phyloP scores from a whole-genome alignment of 1,140 invertebrate species.

The Hermatobates lingyangjiaoensis region DNA sequence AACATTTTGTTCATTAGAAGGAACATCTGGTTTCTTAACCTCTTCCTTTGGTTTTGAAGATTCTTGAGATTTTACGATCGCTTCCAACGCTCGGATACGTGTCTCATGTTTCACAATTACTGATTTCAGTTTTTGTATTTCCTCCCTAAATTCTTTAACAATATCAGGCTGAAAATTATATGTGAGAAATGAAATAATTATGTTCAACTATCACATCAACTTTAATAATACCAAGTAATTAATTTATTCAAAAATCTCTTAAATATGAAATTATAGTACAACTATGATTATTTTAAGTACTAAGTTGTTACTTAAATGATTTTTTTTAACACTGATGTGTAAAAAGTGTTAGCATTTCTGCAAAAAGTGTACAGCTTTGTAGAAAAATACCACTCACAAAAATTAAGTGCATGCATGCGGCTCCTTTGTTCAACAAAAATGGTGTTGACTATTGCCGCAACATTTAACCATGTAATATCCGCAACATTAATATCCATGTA shows the following conservation, averaged over 20 bases:
- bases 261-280: not conserved
- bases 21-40: not conserved
- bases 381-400: no score
- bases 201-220: not conserved
- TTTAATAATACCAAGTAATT: not conserved
- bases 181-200: not conserved
- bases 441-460: no score
- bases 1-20: constrained; percentile 3
- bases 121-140: constrained; percentile 77
- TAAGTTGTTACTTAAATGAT: no score
- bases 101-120: constrained; percentile 90
- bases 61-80: constrained; percentile 18
- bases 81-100: constrained; percentile 54
- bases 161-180: constrained; percentile 33
- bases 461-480: no score
- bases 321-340: no score
- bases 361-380: no score
- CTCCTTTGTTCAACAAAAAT: no score
- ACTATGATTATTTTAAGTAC: not conserved
- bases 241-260: not conserved
- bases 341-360: no score
- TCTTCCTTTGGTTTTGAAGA: constrained; percentile 4
- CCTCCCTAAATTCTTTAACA: constrained; percentile 63
- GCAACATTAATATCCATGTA: no score
- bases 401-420: no score